phyloP scores from a whole-genome alignment of 2,888 invertebrate genomes.

The Cheiracanthium punctorium region DNA sequence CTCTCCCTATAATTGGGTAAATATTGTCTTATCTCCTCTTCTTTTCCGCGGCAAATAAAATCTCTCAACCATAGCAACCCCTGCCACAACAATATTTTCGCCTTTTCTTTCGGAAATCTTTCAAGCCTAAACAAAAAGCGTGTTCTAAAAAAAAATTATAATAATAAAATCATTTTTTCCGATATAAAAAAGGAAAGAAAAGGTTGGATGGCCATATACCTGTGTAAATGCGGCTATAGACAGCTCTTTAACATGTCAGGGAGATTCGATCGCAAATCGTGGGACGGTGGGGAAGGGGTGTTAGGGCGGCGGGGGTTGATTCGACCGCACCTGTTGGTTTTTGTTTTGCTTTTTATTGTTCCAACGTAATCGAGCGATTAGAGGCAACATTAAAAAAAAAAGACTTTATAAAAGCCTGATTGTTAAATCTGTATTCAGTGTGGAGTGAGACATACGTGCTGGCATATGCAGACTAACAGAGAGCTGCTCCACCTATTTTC shows the following conservation, averaged over 20 bases:
- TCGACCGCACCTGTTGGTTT: not conserved
- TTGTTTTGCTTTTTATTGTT: not conserved
- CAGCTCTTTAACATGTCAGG: slow-evolving; percentile 59
- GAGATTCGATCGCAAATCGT: not conserved
- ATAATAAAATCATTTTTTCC: slow-evolving; percentile 50
- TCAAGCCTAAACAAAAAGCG: not conserved
- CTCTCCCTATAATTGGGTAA: slow-evolving; percentile 5
- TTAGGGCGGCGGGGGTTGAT: no score
- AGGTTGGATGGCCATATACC: not conserved
- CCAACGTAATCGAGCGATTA: not conserved
- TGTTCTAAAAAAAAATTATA: not conserved
- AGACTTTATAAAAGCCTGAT: not conserved
- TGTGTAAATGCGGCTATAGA: slow-evolving; percentile 47
- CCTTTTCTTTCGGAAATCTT: slow-evolving; percentile 6
- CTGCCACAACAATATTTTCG: slow-evolving; percentile 26
- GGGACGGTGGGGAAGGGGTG: slow-evolving; percentile 9
- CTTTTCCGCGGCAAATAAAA: slow-evolving; percentile 8
- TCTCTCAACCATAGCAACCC: slow-evolving; percentile 56
- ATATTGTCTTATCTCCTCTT: slow-evolving; percentile 20
- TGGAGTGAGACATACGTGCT: no score
- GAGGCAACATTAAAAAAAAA: not conserved
- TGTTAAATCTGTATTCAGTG: not conserved
- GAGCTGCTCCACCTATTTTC: no score
- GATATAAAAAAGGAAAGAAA: slow-evolving; percentile 27
- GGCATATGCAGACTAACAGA: no score